A percentile compares a stretch with the other conserved stretches of the same genome.
phyloP scores from a whole-genome alignment of 2,113 vertebrate genomes.

The Centrocercus urophasianus region DNA sequence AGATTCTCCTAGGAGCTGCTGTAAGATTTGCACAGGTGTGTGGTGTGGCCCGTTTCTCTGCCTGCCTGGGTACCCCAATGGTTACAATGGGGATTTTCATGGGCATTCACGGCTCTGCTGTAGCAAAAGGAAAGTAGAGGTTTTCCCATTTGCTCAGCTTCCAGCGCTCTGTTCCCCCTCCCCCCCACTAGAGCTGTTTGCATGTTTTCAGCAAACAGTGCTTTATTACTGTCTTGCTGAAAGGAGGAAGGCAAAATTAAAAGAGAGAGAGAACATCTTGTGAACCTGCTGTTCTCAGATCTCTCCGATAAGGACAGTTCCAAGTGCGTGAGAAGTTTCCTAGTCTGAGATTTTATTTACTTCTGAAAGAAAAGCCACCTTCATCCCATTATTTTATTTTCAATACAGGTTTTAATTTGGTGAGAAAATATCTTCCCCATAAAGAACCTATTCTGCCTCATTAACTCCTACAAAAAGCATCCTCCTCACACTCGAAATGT shows the following conservation, averaged over 20 bases:
- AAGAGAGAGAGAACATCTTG: constrained; percentile 17
- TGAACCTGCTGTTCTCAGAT: constrained; percentile 31
- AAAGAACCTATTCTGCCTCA: constrained; percentile 76
- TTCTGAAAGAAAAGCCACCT: constrained; percentile 68
- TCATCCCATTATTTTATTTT: constrained; percentile 64
- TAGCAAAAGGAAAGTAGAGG: background rate
- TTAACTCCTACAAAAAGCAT: constrained; percentile 72
- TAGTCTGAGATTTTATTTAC: constrained; percentile 66
- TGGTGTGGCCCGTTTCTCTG: background rate
- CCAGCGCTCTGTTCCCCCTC: rapidly evolving
- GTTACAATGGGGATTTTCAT: background rate
- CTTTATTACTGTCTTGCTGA: constrained; percentile 36
- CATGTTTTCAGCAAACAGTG: constrained; percentile 35
- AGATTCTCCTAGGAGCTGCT: background rate
- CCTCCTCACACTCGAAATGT: constrained; percentile 45
- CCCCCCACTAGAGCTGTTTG: background rate
- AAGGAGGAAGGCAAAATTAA: constrained; percentile 26
- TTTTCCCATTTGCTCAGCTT: background rate
- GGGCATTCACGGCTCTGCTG: background rate
- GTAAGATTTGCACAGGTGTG: background rate
- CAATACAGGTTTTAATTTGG: constrained; percentile 74
- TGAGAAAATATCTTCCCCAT: constrained; percentile 75
- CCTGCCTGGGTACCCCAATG: background rate
- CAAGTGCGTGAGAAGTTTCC: constrained; percentile 63
- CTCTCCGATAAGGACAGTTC: constrained; percentile 24